Evolutionary conservation across 2,797 vertebrate species (phyloP), one percentile per base, ranked within the genome.

Genomic region (Hoplostethus atlanticus): DNA sequence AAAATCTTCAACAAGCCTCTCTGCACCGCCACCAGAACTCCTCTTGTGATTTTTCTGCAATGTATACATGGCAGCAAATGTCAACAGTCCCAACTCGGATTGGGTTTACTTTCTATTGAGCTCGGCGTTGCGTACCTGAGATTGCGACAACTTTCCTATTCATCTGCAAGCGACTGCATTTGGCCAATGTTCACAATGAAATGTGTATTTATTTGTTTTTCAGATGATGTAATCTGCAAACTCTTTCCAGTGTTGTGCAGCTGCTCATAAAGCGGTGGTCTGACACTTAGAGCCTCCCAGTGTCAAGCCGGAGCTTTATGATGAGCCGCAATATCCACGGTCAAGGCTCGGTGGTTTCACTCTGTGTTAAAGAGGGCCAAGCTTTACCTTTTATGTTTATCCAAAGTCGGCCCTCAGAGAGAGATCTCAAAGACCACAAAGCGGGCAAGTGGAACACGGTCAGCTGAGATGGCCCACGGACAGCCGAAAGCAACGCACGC

Each of bases 361-460:
- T 55, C 17, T 1, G 1, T 36, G 38, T 65, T 56, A 6, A 75
- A 76, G 55, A 52, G 9, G 64, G 21, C 25, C 68, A 52, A 55
- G n/a, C 17, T 53, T 58, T 75, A 2, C 28, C 51, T 76, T 17
- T 57, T 31, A 80, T 71, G 53, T 60, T n/a, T 53, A 74, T 58
- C 63, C 74, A 64, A 48, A 7, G 21, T 15, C 10, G 13, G 50
- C 21, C 57, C 15, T 54, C 15, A 12, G 57, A 52, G 48, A 66
- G 40, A 44, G n/a, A 66, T 51, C 21, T 40, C 38, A 70, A 56
- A 66, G 28, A 74, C 51, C 3, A 47, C 50, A 46, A 68, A 75
- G 16, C 16, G 48, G 25, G n/a, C 63, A 73, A 81, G 59, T 62
- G 31, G 68, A 76, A 21, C 57, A 59, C 12, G 40, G 30, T 42